Conservation (phyloP, 2,888 invertebrate genomes). For the Harpalus rubripes region DNA sequence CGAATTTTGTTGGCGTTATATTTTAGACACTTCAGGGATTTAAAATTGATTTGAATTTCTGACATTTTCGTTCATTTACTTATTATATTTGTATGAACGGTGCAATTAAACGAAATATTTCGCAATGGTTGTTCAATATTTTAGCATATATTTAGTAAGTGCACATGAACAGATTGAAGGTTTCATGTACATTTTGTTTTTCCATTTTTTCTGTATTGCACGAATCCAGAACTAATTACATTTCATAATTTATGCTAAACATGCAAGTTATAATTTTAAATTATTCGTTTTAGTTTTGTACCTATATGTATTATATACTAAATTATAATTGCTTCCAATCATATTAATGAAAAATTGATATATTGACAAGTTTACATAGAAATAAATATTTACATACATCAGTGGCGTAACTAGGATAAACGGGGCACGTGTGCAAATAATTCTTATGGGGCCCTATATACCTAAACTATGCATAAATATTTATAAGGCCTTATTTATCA, state of each 20-base stretch:
- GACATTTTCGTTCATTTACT: constrained; percentile 40
- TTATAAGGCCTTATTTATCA: too few species aligned
- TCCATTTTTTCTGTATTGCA: neutral
- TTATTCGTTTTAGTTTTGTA: constrained; percentile 18
- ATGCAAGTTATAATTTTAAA: constrained; percentile 5
- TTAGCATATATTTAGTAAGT: neutral
- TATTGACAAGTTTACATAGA: neutral
- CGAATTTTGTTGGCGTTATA: constrained; percentile 22
- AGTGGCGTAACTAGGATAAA: too few species aligned
- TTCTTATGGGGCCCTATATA: too few species aligned
- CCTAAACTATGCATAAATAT: too few species aligned
- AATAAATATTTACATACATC: neutral
- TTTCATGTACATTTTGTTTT: constrained; percentile 11
- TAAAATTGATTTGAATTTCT: constrained; percentile 30
- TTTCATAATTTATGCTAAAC: constrained; percentile 30
- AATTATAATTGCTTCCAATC: neutral
- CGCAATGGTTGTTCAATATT: neutral
- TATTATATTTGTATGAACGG: constrained; percentile 37
- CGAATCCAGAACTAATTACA: constrained; percentile 22
- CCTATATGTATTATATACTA: constrained; percentile 12
- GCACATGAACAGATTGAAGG: neutral
- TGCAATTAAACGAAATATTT: constrained; percentile 14
- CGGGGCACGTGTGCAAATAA: too few species aligned
- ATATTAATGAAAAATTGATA: neutral
- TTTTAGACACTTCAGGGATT: constrained; percentile 39